phyloP scores from a whole-genome alignment of 92 coral and sea anemone genomes.

The Anthopleura xanthogrammica region DNA sequence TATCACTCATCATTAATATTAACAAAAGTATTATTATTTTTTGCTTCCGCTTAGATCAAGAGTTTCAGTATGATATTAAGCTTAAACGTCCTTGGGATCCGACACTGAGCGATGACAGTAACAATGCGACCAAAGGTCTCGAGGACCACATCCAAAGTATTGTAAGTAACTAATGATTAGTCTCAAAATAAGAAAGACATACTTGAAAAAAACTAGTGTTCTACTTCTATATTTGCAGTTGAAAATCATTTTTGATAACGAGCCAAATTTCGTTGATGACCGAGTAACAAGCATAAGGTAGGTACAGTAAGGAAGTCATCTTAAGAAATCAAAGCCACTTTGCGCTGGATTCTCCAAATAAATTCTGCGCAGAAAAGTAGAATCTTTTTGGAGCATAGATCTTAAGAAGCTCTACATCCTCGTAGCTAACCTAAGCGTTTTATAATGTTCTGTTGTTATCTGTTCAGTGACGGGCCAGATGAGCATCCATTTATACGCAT shows the following conservation, averaged over 20 bases:
- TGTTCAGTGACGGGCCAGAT: constrained; percentile 62
- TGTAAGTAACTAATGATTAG: constrained; percentile 43
- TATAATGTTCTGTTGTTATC: background rate
- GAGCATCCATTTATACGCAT: constrained; percentile 65
- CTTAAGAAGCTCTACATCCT: too few species aligned
- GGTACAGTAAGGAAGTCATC: background rate
- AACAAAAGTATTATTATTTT: background rate
- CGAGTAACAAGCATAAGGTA: constrained; percentile 32
- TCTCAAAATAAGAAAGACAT: background rate
- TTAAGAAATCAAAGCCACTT: too few species aligned
- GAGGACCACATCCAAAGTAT: constrained; percentile 58
- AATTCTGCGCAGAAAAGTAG: too few species aligned
- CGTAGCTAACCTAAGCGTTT: too few species aligned
- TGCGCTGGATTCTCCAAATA: too few species aligned
- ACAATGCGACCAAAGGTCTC: constrained; percentile 45
- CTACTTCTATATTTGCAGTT: background rate
- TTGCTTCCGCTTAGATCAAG: constrained; percentile 44
- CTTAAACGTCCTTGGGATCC: constrained; percentile 85
- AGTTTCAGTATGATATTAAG: constrained; percentile 75
- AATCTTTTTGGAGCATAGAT: too few species aligned
- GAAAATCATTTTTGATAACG: constrained; percentile 30
- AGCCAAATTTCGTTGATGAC: constrained; percentile 35
- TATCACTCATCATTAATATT: background rate
- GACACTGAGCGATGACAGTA: constrained; percentile 76
- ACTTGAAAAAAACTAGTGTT: background rate